A percentile compares a stretch with the other conserved stretches of the same genome.
Evolutionary conservation across 2,888 invertebrate species (phyloP).

Genomic region (Pseudoips prasinana): DNA sequence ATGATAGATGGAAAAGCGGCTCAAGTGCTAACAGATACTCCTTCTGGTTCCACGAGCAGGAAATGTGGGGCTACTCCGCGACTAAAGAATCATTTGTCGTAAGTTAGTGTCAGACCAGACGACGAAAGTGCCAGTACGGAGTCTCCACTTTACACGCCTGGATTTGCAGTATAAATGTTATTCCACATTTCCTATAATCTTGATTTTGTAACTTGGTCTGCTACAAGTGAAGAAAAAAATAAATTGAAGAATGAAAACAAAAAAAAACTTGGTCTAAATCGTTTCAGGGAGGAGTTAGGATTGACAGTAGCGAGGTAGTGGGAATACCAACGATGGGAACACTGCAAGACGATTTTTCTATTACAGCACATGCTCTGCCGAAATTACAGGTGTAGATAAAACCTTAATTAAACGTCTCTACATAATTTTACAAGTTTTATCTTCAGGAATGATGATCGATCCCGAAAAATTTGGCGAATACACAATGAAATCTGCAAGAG

Average conservation of each 20-base stretch:
- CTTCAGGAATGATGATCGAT: constrained; percentile 3
- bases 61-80: constrained; percentile 23
- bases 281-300: constrained; percentile 1
- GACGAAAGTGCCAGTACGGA: constrained; percentile 18
- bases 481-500: constrained; percentile 7
- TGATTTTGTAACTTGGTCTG: background rate
- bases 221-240: background rate
- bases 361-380: constrained; percentile 12
- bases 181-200: background rate
- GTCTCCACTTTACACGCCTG: constrained; percentile 23
- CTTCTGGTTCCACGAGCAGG: constrained; percentile 15
- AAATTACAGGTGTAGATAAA: constrained; percentile 12
- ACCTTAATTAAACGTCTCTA: constrained; percentile 4
- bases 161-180: constrained; percentile 1
- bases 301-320: background rate
- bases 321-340: constrained; percentile 7
- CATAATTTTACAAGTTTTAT: constrained; percentile 9
- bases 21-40: constrained; percentile 21
- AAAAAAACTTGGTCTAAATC: constrained; percentile 4
- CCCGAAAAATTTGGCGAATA: constrained; percentile 6
- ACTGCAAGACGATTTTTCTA: constrained; percentile 15
- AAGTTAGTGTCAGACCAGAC: constrained; percentile 7
- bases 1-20: constrained; percentile 30
- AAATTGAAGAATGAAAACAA: background rate
- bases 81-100: constrained; percentile 20